These are phyloP conservation scores for Lytechinus variegatus DNA, from an alignment of 35 echinoderm and acorn worm genomes.

Conservation along the genomic window DNA sequence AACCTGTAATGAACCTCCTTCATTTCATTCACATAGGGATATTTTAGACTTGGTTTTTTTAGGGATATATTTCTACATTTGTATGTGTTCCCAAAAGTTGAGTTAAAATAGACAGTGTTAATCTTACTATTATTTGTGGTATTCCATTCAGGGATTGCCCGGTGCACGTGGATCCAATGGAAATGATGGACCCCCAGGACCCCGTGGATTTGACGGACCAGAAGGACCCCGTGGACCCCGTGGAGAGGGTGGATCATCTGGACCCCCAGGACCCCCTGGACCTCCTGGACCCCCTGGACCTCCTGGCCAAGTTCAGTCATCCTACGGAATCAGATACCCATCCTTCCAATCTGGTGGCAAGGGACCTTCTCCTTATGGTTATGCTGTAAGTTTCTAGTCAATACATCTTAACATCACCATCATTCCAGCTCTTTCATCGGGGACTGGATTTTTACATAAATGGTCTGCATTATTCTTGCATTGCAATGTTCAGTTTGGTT, in stretches of 20 bases:
- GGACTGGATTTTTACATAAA: no score
- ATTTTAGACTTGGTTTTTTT: neutral
- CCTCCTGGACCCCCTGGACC: conserved; percentile 89
- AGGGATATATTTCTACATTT: neutral
- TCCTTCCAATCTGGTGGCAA: conserved; percentile 34
- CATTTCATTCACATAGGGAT: neutral
- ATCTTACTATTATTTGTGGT: neutral
- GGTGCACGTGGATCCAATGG: conserved; percentile 79
- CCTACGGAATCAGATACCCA: conserved; percentile 46
- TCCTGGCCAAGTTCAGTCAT: neutral
- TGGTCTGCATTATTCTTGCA: neutral
- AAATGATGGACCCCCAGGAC: conserved; percentile 82
- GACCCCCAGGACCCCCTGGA: conserved; percentile 86
- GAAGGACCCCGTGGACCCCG: conserved; percentile 94
- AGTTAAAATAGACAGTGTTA: neutral
- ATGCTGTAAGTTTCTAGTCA: conserved; percentile 22
- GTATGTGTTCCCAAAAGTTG: neutral
- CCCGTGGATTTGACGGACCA: conserved; percentile 86
- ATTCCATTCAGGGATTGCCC: conserved; percentile 64
- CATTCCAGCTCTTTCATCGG: no score
- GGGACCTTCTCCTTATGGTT: conserved; percentile 35
- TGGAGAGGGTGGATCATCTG: conserved; percentile 74
- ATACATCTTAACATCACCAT: neutral
- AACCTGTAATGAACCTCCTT: neutral
- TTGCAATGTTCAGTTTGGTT: neutral